These are phyloP conservation scores for Eolophus roseicapilla DNA, from an alignment of 2,113 vertebrate genomes.

Conservation along the genomic window DNA sequence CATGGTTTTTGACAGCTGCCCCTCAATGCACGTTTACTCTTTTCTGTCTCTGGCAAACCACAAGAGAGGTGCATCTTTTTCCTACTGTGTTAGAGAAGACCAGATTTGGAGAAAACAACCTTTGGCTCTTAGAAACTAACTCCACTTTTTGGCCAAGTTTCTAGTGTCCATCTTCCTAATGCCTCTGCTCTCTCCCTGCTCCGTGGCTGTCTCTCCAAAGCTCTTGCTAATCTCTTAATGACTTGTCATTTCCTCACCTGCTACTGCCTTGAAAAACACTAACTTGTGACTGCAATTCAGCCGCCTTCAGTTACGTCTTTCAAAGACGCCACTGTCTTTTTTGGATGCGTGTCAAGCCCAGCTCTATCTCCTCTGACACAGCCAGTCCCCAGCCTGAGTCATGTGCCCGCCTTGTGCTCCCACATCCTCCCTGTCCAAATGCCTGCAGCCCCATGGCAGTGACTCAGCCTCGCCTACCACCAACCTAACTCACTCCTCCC, in stretches of 20 bases:
- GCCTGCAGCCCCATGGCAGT: neutral
- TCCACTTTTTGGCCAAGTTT: neutral
- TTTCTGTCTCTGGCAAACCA: neutral
- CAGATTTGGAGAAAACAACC: neutral
- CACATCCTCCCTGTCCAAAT: neutral
- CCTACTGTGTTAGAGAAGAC: neutral
- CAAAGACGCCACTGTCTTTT: conserved; percentile 10
- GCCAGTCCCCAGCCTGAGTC: conserved; percentile 15
- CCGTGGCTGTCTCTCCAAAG: neutral
- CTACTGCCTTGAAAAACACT: neutral
- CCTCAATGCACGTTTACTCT: neutral
- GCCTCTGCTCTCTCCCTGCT: neutral
- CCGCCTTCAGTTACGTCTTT: neutral
- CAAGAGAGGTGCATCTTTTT: neutral
- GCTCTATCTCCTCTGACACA: neutral
- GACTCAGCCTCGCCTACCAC: neutral
- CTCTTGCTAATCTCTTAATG: neutral
- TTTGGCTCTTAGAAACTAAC: neutral
- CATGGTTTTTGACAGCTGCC: neutral
- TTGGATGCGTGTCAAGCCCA: neutral
- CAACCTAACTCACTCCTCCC: neutral
- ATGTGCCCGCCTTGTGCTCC: conserved; percentile 14
- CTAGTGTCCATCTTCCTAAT: neutral
- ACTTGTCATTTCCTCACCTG: neutral
- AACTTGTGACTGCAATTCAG: conserved; percentile 14